These are phyloP conservation scores for Lampropteryx suffumata DNA, from an alignment of 2,888 invertebrate genomes.

Conservation along the genomic window DNA sequence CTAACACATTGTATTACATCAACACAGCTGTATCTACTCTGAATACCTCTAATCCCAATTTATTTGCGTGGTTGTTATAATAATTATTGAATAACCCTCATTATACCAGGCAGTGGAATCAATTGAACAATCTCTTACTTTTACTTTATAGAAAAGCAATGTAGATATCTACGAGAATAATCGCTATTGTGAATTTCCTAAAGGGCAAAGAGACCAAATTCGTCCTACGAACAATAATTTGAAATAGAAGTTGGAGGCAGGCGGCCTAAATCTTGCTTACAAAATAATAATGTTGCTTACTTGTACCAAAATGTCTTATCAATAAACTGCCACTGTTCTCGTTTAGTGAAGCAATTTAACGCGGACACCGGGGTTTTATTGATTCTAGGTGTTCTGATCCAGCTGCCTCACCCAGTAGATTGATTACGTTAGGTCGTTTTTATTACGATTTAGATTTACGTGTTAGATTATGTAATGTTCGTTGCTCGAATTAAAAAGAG, in stretches of 20 bases:
- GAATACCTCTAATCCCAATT: background rate
- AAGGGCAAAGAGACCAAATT: conserved; percentile 67
- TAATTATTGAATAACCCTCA: background rate
- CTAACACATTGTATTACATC: too few species aligned
- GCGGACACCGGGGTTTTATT: conserved; percentile 76
- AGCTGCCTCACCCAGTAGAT: conserved; percentile 70
- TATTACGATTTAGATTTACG: conserved; percentile 81
- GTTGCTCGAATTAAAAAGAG: conserved; percentile 83
- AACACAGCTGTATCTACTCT: too few species aligned
- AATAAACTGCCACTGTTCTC: conserved; percentile 73
- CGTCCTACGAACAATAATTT: conserved; percentile 73
- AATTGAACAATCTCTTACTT: background rate
- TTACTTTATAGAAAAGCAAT: too few species aligned
- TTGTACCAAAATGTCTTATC: conserved; percentile 56
- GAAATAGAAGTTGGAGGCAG: conserved; percentile 56
- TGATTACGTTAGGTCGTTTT: conserved; percentile 76
- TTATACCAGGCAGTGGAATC: background rate
- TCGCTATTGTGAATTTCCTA: conserved; percentile 28
- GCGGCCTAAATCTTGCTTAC: conserved; percentile 72
- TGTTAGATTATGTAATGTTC: conserved; percentile 83
- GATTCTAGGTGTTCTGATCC: conserved; percentile 73
- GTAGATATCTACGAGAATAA: background rate
- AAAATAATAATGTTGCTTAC: too few species aligned
- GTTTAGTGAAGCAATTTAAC: conserved; percentile 44
- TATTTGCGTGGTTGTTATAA: background rate